Conservation (phyloP, 1,140 invertebrate species). For the Eumeta japonica region DNA sequence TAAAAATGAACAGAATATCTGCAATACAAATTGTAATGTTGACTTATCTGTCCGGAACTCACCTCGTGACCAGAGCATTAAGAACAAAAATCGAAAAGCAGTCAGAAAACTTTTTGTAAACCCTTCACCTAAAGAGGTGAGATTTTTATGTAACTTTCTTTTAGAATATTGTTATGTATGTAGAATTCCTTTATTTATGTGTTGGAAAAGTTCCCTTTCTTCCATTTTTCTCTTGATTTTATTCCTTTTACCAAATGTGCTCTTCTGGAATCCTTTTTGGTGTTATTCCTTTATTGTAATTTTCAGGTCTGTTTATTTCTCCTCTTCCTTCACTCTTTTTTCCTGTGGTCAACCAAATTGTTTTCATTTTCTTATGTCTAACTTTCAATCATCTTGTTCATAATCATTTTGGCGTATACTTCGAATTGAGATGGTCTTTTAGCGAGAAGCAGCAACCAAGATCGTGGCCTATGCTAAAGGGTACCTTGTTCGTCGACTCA, state of each 20-base stretch:
- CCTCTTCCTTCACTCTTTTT: too few species aligned
- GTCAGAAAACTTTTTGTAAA: not conserved
- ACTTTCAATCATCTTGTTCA: not conserved
- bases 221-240: too few species aligned
- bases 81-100: not conserved
- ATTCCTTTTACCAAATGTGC: too few species aligned
- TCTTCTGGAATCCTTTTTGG: not conserved
- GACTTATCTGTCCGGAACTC: too few species aligned
- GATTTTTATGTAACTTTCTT: not conserved
- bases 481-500: conserved; percentile 74
- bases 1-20: not conserved
- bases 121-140: not conserved
- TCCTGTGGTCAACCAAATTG: too few species aligned
- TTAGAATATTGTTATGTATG: not conserved
- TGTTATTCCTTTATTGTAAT: not conserved
- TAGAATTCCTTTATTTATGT: too few species aligned
- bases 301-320: too few species aligned
- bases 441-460: conserved; percentile 63
- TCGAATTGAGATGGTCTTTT: conserved; percentile 10
- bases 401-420: not conserved
- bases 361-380: too few species aligned
- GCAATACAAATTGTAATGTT: too few species aligned
- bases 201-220: too few species aligned
- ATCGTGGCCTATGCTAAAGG: conserved; percentile 78
- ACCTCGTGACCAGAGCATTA: too few species aligned